Evolutionary conservation across 2,113 vertebrate genomes (phyloP).

Genomic region (Oryzias celebensis): DNA sequence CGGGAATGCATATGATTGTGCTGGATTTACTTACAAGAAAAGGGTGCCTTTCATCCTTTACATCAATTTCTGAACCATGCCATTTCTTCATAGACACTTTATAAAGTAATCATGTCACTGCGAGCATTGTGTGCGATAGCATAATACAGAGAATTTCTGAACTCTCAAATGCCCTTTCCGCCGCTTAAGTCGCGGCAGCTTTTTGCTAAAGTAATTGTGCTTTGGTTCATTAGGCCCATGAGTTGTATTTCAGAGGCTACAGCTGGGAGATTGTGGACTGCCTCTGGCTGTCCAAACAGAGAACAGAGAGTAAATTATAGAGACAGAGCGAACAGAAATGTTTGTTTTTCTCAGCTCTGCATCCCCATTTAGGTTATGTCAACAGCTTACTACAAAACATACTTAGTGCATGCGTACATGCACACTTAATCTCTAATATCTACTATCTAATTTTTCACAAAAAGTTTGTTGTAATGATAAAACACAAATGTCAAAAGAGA

Average conservation of each 20-base stretch:
- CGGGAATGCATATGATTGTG: no score
- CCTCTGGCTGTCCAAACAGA: slow-evolving; percentile 58
- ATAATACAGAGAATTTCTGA: slow-evolving; percentile 16
- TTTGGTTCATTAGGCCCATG: slow-evolving; percentile 72
- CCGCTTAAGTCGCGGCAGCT: slow-evolving; percentile 45
- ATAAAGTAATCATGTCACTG: no score
- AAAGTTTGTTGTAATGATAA: no score
- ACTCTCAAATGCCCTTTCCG: slow-evolving; percentile 36
- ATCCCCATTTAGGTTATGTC: slow-evolving; percentile 36
- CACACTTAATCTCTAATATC: no score
- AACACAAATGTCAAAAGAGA: no score
- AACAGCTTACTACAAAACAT: slow-evolving; percentile 7
- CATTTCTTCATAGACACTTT: background rate
- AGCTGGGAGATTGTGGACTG: slow-evolving; percentile 64
- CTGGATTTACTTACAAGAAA: no score
- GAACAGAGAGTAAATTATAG: slow-evolving; percentile 57
- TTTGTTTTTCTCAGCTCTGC: slow-evolving; percentile 40
- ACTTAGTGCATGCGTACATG: no score
- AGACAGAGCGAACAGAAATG: slow-evolving; percentile 52
- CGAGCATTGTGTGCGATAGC: background rate
- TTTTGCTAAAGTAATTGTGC: slow-evolving; percentile 66
- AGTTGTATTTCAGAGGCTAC: slow-evolving; percentile 68
- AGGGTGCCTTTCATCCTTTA: no score
- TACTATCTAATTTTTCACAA: no score
- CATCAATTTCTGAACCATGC: background rate